A percentile compares a stretch with the other conserved stretches of the same genome.
phyloP scores from a whole-genome alignment of 2,113 vertebrate species.

The Manacus vitellinus region DNA sequence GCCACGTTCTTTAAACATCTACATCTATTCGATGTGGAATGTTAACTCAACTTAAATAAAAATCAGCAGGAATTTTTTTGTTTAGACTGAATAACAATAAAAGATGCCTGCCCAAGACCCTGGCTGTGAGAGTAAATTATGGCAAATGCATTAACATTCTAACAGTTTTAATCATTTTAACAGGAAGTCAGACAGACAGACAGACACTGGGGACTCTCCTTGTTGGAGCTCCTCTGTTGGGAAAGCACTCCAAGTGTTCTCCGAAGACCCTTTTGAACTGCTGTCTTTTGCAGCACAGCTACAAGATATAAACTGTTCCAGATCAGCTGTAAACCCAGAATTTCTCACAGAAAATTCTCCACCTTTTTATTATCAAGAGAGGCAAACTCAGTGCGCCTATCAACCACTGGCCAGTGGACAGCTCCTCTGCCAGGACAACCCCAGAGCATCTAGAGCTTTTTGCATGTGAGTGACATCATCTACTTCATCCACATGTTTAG shows the following conservation, averaged over 20 bases:
- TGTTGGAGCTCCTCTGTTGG: neutral
- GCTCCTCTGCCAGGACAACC: neutral
- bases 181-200: neutral
- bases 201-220: neutral
- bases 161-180: neutral
- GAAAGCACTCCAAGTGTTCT: neutral
- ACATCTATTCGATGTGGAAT: neutral
- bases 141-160: conserved; percentile 32
- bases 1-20: neutral
- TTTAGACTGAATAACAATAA: conserved; percentile 45
- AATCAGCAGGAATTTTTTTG: neutral
- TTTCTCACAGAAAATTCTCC: neutral
- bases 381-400: neutral
- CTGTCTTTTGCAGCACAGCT: neutral
- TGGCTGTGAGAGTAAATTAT: neutral
- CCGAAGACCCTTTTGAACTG: neutral
- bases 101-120: conserved; percentile 6
- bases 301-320: neutral
- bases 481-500: neutral
- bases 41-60: neutral
- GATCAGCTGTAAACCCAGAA: neutral
- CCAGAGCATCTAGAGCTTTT: neutral
- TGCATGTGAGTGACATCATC: neutral
- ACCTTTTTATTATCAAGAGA: neutral
- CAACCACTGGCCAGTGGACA: neutral